A percentile compares a stretch with the other conserved stretches of the same genome.
Evolutionary conservation across 2,113 vertebrate genomes (phyloP).

Genomic region (Hemibagrus wyckioides): DNA sequence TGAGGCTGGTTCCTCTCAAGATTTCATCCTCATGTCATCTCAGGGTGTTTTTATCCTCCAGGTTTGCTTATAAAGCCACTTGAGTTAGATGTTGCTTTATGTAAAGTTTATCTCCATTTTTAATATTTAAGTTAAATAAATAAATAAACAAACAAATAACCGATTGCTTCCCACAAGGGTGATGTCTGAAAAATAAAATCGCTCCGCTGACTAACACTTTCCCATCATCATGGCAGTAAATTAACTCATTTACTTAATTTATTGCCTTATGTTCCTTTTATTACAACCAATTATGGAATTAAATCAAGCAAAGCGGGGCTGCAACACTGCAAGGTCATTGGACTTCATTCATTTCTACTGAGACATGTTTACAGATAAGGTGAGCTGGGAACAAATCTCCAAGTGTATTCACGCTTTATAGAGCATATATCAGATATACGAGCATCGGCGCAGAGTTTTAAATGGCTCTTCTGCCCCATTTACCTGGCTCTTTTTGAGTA

Average conservation of each 20-base stretch:
- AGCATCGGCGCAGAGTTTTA: background rate
- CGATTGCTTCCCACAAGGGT: background rate
- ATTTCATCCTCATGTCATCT: background rate
- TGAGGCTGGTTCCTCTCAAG: background rate
- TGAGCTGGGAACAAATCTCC: background rate
- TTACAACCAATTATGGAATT: slow-evolving; percentile 18
- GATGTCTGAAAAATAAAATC: background rate
- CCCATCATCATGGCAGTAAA: background rate
- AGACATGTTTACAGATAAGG: slow-evolving; percentile 21
- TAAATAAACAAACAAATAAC: background rate
- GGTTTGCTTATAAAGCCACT: background rate
- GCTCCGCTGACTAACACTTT: slow-evolving; percentile 5
- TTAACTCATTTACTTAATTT: slow-evolving; percentile 9
- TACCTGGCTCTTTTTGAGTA: slow-evolving; percentile 3
- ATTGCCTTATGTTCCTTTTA: slow-evolving; percentile 19
- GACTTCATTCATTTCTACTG: background rate
- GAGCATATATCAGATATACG: background rate
- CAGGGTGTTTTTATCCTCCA: background rate
- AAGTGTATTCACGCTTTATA: background rate
- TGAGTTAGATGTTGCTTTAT: background rate
- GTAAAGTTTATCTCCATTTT: background rate
- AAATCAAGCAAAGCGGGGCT: slow-evolving; percentile 19
- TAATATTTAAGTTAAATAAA: background rate
- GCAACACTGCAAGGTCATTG: background rate
- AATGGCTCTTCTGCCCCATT: slow-evolving; percentile 21